Evolutionary conservation across 2,797 vertebrate species (phyloP).

Genomic region (Hemitrygon akajei): DNA sequence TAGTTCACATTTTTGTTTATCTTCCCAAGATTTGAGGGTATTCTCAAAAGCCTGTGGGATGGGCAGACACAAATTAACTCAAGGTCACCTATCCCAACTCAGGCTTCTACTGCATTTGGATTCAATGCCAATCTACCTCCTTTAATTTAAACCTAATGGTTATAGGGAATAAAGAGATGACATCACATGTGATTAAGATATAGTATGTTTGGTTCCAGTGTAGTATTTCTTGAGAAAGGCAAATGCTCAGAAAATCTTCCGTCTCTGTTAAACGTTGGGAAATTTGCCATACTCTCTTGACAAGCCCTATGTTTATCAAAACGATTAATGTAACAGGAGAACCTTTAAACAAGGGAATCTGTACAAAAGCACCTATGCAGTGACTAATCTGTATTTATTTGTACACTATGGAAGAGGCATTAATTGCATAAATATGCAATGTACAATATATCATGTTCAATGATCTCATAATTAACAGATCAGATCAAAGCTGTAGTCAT

Average conservation of each 20-base stretch:
- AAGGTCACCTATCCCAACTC: neutral
- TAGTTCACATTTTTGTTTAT: constrained; percentile 89
- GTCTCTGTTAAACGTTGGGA: neutral
- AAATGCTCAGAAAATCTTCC: neutral
- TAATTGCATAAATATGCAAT: neutral
- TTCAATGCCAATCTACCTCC: too few relatives aligned
- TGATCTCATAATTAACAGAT: too few relatives aligned
- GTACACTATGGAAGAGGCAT: neutral
- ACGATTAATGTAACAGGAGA: neutral
- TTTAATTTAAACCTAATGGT: neutral
- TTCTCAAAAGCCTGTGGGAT: constrained; percentile 80
- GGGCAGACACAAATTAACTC: neutral
- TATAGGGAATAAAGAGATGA: neutral
- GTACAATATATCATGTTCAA: too few relatives aligned
- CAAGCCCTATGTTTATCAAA: neutral
- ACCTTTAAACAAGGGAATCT: neutral
- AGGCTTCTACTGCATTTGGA: neutral
- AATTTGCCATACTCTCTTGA: neutral
- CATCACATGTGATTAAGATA: neutral
- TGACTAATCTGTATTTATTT: neutral
- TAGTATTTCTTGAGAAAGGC: neutral
- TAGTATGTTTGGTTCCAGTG: neutral
- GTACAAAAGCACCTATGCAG: neutral
- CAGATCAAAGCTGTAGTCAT: too few relatives aligned
- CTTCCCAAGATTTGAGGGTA: constrained; percentile 94